Base-by-base conservation (phyloP, 2,113 vertebrate genomes). In the Sterrhoptilus dennistouni region DNA sequence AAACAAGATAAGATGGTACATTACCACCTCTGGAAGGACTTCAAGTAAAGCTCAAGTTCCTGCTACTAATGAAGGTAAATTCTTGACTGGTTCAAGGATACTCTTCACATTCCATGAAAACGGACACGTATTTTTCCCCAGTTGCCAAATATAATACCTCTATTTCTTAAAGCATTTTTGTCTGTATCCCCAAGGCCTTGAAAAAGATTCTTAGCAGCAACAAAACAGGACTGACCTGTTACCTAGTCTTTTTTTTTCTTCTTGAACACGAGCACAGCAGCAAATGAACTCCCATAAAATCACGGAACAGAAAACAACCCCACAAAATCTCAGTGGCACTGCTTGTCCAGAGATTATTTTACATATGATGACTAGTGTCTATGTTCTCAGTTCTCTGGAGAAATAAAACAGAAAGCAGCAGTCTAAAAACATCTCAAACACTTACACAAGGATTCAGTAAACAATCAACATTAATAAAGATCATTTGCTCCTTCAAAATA, bases 401-500 rank as follows among this genome's bases (percentile, higher is more conserved):
- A 84, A 96, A 97, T 97, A 87, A 96, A 92, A 95, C 96, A 97
- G 5, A 65, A 69, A 59, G 63, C 81, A 94, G 97, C 83, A 90
- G 77, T 95, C 90, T 97, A 98, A 87, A 98, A 95, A 97, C 74
- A 93, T 95, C 92, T 97, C 45, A 96, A 97, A 98, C 92, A 95
- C 89, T 95, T 96, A 98, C 95, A 97, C 87, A 88, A 97, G 87
- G 69, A 96, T 96, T 98, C 94, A 72, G 66, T 95, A 97, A 97
- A 98, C 95, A 96, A 94, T 91, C 50, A 95, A 94, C 84, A 95
- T 95, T 65, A 98, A 98, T 97, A 98, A 98, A 98, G 98, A 98
- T 56, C 81, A 94, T 89, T 93, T 97, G 42, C 93, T 94, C 65
- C 91, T 97, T 97, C 75, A 94, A 97, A 98, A 97, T 93, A 90